These are phyloP conservation scores for Palythoa grandiflora DNA, from an alignment of 92 coral and sea anemone species.

Conservation along the genomic window DNA sequence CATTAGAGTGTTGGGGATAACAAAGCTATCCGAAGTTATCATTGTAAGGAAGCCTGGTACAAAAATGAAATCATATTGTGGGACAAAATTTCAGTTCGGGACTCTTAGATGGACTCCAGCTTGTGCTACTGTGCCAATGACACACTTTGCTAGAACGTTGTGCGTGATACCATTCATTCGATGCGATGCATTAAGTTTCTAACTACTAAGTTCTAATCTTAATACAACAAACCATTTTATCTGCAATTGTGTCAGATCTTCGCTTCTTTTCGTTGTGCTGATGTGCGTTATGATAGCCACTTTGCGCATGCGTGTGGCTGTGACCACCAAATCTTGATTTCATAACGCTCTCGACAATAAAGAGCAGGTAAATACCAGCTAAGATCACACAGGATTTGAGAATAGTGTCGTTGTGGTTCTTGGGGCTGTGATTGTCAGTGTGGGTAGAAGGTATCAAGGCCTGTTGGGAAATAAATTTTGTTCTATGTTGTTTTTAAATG, in stretches of 20 bases:
- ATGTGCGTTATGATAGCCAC: slow-evolving; percentile 10
- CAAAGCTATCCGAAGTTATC: no score
- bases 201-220: background rate
- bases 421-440: slow-evolving; percentile 17
- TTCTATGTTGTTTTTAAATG: background rate
- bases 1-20: no score
- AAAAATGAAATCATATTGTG: no score
- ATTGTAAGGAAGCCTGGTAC: no score
- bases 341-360: slow-evolving; percentile 83
- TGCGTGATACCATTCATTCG: no score
- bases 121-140: no score
- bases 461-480: background rate
- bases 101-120: no score
- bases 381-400: slow-evolving; percentile 86
- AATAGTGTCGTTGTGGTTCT: slow-evolving; percentile 47
- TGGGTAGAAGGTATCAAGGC: slow-evolving; percentile 10
- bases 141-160: no score
- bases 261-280: slow-evolving; percentile 22
- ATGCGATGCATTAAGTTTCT: background rate
- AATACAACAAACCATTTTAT: slow-evolving; percentile 16
- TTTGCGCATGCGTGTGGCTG: slow-evolving; percentile 26
- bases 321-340: slow-evolving; percentile 52
- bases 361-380: slow-evolving; percentile 89
- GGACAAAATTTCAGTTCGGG: no score
- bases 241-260: background rate